phyloP scores from a whole-genome alignment of 2,113 vertebrate species.

The Chaetodon auriga region DNA sequence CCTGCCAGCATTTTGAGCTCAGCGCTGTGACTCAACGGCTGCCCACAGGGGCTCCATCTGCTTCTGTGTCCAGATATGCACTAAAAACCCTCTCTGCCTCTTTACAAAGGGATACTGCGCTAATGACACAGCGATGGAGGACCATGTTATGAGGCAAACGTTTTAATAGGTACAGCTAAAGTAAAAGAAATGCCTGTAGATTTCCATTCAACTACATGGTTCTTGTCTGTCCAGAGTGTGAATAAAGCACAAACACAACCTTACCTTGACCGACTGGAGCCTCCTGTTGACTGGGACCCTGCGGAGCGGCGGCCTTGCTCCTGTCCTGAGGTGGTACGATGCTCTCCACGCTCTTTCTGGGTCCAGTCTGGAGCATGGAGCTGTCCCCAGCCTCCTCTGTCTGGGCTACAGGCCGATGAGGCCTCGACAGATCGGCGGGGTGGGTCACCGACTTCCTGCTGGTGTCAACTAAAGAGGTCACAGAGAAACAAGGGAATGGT shows the following conservation, averaged over 20 bases:
- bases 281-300: slow-evolving; percentile 73
- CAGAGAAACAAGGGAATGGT: background rate
- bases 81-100: slow-evolving; percentile 25
- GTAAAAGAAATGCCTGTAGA: background rate
- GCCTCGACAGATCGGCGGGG: slow-evolving; percentile 49
- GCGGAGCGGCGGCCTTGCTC: slow-evolving; percentile 61
- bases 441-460: slow-evolving; percentile 86
- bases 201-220: background rate
- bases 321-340: slow-evolving; percentile 58
- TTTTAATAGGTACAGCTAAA: background rate
- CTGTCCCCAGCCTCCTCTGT: slow-evolving; percentile 51
- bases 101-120: slow-evolving; percentile 26
- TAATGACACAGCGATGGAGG: background rate
- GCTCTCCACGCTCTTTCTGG: slow-evolving; percentile 74
- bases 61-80: slow-evolving; percentile 22
- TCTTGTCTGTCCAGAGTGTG: background rate
- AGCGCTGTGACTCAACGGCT: slow-evolving; percentile 57
- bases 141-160: background rate
- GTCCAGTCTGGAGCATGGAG: slow-evolving; percentile 61
- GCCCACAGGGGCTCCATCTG: slow-evolving; percentile 71
- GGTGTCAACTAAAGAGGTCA: slow-evolving; percentile 83
- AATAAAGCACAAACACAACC: background rate
- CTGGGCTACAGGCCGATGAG: slow-evolving; percentile 61
- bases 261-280: slow-evolving; percentile 81
- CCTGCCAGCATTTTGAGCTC: slow-evolving; percentile 56